Evolutionary conservation across 2,888 invertebrate genomes (phyloP).

Genomic region (Erpobdella octoculata): DNA sequence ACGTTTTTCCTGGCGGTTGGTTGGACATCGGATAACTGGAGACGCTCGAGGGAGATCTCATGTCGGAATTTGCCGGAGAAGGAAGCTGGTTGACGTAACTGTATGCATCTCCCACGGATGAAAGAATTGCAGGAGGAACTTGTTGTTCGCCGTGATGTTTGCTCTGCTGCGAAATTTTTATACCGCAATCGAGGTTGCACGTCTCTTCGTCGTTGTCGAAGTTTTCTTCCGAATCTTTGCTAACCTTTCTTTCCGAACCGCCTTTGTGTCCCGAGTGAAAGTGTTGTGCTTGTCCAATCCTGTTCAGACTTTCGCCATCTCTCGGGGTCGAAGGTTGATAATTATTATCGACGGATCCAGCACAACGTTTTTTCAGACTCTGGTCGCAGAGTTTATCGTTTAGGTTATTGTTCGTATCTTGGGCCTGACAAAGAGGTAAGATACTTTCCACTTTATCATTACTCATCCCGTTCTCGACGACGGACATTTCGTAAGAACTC

Average conservation of each 20-base stretch:
- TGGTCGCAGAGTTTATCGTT: not conserved
- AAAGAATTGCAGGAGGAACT: not conserved
- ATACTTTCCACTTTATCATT: not conserved
- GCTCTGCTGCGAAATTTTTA: not conserved
- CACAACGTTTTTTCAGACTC: not conserved
- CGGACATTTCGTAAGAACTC: too few relatives aligned
- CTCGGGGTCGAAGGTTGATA: too few relatives aligned
- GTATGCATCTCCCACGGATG: not conserved
- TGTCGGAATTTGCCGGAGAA: conserved; percentile 19
- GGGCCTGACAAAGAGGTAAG: not conserved
- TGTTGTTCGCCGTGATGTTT: not conserved
- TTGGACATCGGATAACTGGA: conserved; percentile 12
- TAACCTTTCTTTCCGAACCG: too few relatives aligned
- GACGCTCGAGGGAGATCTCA: not conserved
- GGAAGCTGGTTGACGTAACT: conserved; percentile 13
- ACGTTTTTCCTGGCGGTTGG: not conserved
- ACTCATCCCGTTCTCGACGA: not conserved
- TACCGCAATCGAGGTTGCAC: not conserved
- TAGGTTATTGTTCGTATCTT: not conserved
- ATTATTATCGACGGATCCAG: too few relatives aligned
- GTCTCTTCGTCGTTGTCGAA: not conserved
- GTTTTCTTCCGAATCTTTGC: too few relatives aligned
- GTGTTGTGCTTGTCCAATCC: too few relatives aligned
- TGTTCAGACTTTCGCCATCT: not conserved
- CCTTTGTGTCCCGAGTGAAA: too few relatives aligned